Evolutionary conservation across 2,888 invertebrate genomes (phyloP).

Genomic region (Platycnemis pennipes): DNA sequence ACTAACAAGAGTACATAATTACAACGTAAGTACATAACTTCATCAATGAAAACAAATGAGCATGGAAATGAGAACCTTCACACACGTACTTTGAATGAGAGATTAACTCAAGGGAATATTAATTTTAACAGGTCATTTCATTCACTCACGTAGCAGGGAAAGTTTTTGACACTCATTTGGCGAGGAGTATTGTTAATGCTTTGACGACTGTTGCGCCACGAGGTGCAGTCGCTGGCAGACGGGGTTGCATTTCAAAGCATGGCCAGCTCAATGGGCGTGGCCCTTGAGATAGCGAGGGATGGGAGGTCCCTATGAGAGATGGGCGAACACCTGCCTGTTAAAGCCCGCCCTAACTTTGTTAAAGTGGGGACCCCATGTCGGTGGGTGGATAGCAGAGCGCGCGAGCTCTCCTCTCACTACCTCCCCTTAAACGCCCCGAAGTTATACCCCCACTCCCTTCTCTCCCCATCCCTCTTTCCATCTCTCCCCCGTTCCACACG

Average conservation of each 20-base stretch:
- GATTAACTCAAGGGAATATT: too few species aligned
- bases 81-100: too few species aligned
- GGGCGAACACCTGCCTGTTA: slow-evolving; percentile 18
- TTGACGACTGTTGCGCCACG: too few species aligned
- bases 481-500: neutral
- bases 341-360: slow-evolving; percentile 13
- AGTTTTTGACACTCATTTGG: too few species aligned
- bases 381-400: neutral
- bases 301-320: neutral
- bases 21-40: too few species aligned
- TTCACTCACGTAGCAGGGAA: too few species aligned
- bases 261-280: neutral
- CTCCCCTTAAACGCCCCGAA: neutral
- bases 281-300: neutral
- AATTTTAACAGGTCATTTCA: too few species aligned
- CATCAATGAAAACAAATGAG: too few species aligned
- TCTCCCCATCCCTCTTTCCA: neutral
- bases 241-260: neutral
- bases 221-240: neutral
- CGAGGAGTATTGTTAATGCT: too few species aligned
- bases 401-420: neutral
- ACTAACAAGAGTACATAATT: too few species aligned
- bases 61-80: too few species aligned
- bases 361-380: neutral
- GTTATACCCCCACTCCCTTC: neutral